Evolutionary conservation across 2,888 invertebrate species (phyloP).

Genomic region (Venusia cambrica): DNA sequence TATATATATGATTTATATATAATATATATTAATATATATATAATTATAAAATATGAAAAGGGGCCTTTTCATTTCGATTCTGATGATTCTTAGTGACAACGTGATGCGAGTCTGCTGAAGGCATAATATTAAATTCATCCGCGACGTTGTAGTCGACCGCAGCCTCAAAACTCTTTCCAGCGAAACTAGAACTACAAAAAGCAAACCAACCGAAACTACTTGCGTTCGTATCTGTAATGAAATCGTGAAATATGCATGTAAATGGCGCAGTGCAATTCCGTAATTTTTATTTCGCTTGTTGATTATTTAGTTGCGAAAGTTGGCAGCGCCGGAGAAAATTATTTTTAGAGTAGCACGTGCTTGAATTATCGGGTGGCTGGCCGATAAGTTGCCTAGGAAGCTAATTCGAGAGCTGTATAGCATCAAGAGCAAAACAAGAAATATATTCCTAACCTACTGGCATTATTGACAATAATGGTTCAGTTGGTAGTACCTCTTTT

Average conservation of each 20-base stretch:
- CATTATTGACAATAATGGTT: too few species aligned
- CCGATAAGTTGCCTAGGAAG: too few species aligned
- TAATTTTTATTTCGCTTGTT: conserved; percentile 23
- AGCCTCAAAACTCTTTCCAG: conserved; percentile 7
- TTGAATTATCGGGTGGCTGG: too few species aligned
- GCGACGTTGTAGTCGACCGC: conserved; percentile 5
- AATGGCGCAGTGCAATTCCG: conserved; percentile 21
- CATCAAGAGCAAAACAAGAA: too few species aligned
- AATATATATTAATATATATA: too few species aligned
- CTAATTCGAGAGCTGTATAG: too few species aligned
- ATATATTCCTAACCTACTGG: too few species aligned
- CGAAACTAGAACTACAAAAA: conserved; percentile 18
- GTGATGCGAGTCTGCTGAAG: neutral
- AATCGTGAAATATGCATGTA: conserved; percentile 33
- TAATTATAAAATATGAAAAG: too few species aligned
- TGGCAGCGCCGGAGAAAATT: conserved; percentile 8
- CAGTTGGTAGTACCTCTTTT: too few species aligned
- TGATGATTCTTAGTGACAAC: too few species aligned
- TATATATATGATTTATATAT: too few species aligned
- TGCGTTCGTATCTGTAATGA: conserved; percentile 29
- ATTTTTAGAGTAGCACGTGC: neutral
- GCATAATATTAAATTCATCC: neutral
- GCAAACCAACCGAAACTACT: conserved; percentile 25
- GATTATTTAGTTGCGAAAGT: conserved; percentile 20
- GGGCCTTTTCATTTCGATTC: too few species aligned